Evolutionary conservation across 2,797 vertebrate genomes (phyloP).

Genomic region (Loris lydekkerianus): DNA sequence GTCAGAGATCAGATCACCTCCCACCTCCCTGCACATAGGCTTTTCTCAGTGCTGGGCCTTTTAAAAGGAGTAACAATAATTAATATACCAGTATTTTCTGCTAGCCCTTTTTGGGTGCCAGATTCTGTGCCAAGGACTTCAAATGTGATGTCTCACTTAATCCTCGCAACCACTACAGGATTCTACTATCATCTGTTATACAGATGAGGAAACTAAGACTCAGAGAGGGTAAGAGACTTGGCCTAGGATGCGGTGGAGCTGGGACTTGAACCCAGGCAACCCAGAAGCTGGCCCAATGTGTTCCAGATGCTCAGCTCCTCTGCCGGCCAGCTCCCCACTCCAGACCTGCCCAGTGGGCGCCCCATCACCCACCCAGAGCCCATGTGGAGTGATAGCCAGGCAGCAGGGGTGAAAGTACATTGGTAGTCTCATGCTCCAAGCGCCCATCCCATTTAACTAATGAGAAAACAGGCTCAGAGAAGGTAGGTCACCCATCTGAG

Average conservation of each 20-base stretch:
- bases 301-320: not conserved
- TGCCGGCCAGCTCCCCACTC: not conserved
- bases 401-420: no score
- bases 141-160: not conserved
- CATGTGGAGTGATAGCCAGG: rapidly evolving
- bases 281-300: rapidly evolving
- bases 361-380: not conserved
- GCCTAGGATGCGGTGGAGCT: not conserved
- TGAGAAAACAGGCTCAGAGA: not conserved
- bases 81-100: not conserved
- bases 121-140: not conserved
- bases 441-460: not conserved
- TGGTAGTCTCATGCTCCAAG: not conserved
- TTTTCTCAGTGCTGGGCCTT: not conserved
- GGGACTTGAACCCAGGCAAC: not conserved
- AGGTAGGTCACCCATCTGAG: not conserved
- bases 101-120: not conserved
- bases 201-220: not conserved
- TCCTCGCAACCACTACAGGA: not conserved
- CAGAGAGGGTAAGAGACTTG: not conserved
- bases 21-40: not conserved
- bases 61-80: not conserved
- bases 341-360: not conserved
- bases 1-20: not conserved
- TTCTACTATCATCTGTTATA: not conserved